Conservation (phyloP, 1,140 invertebrate genomes). For the Drosophila obscura region DNA sequence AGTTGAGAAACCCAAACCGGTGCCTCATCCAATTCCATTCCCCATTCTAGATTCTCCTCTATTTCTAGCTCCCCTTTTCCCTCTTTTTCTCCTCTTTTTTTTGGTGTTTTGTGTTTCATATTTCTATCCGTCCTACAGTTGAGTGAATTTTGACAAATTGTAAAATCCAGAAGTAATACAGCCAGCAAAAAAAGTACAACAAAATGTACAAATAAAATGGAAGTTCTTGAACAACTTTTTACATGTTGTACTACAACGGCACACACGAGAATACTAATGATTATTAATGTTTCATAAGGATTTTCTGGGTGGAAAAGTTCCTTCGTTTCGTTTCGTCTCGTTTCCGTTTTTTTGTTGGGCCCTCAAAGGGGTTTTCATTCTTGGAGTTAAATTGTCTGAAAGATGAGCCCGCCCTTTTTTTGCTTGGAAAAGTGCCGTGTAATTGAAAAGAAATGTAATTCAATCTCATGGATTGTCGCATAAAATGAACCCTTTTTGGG, state of each 20-base stretch:
- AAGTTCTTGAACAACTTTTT: constrained; percentile 36
- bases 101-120: constrained; percentile 47
- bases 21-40: no score
- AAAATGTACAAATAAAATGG: constrained; percentile 5
- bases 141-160: constrained; percentile 79
- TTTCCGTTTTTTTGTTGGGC: constrained; percentile 24
- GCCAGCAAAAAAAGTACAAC: constrained; percentile 15
- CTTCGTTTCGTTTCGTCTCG: constrained; percentile 30
- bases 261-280: constrained; percentile 64
- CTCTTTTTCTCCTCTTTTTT: constrained; percentile 32
- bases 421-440: constrained; percentile 38
- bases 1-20: no score
- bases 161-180: constrained; percentile 42
- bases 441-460: constrained; percentile 63
- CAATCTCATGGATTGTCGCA: constrained; percentile 10
- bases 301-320: constrained; percentile 57
- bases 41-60: not conserved
- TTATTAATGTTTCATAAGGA: constrained; percentile 75
- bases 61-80: constrained; percentile 24
- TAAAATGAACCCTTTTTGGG: not conserved
- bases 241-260: constrained; percentile 30
- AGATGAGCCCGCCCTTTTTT: constrained; percentile 45
- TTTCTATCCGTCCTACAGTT: constrained; percentile 61
- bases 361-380: constrained; percentile 23
- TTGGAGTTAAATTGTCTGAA: constrained; percentile 59